Evolutionary conservation across 2,113 vertebrate species (phyloP), one percentile per base, ranked within the genome.

Genomic region (Pogona vitticeps): DNA sequence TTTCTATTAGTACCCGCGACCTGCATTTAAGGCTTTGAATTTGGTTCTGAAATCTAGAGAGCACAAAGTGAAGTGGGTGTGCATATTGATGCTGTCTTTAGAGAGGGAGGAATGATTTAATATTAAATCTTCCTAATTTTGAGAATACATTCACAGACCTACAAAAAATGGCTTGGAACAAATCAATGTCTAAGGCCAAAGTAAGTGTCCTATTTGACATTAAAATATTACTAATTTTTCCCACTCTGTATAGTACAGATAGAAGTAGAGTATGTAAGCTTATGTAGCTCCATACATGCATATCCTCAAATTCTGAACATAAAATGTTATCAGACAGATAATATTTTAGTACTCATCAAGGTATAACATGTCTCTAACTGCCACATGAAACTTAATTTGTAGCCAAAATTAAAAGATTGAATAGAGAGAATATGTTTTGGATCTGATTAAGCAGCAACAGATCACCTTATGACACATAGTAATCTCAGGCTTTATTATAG

Each of bases 121-220:
- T 88, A 56, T 72, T 65, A 80, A 80, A 4, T 88, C 21, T 65
- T 73, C 18, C 42, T 80, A 84, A 88, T 84, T 84, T 56, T 84
- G 68, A 65, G 83, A 89, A 80, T 76, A 73, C 20, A 87, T 77
- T 76, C 77, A 70, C 36, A 36, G 5, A 38, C 28, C 36, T 70
- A n/a, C 42, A n/a, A 76, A 72, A 61, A 84, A 38, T 80, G 79
- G 14, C 6, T 79, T 65, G 40, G 31, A 73, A 87, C 40, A 67
- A 75, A 87, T 76, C 58, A 38, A 31, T 63, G 58, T 46, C 68
- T 81, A 56, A 56, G 70, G 6, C 42, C 38, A 80, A 56, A 28
- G 2, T 61, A 28, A 73, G 68, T 63, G 38, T 46, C 38, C 58
- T n/a, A 40, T 36, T 33, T 86, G 12, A 6, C 26, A 28, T 40